These are phyloP conservation scores for Ophiodon elongatus DNA, from an alignment of 2,113 vertebrate genomes.

Conservation along the genomic window DNA sequence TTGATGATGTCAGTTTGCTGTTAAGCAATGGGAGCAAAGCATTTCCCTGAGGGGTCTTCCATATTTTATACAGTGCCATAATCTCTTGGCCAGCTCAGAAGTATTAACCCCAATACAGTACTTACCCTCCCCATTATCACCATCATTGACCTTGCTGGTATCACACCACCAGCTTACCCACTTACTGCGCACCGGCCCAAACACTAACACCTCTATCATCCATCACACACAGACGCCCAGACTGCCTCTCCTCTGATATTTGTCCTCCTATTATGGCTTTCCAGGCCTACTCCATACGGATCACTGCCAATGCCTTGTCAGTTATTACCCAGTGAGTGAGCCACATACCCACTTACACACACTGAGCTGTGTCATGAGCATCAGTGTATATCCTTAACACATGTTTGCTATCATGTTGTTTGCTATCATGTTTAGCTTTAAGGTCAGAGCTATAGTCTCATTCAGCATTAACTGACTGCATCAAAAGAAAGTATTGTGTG, in stretches of 20 bases:
- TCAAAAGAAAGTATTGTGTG: not conserved
- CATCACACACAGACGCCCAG: constrained; percentile 56
- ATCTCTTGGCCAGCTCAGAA: constrained; percentile 67
- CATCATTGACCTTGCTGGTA: constrained; percentile 68
- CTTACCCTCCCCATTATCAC: constrained; percentile 67
- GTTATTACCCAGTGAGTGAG: constrained; percentile 51
- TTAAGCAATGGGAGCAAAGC: not conserved
- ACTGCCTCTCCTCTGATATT: constrained; percentile 65
- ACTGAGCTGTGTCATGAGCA: constrained; percentile 1
- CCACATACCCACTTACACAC: constrained; percentile 1
- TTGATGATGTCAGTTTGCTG: not conserved
- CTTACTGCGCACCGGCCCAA: constrained; percentile 46
- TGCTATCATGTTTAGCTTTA: not conserved
- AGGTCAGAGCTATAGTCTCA: not conserved
- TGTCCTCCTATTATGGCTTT: constrained; percentile 67
- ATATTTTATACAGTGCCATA: constrained; percentile 61
- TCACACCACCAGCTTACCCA: constrained; percentile 57
- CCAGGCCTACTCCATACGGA: constrained; percentile 53
- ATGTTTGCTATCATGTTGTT: too few species aligned
- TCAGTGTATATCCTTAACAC: not conserved
- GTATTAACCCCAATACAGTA: constrained; percentile 77
- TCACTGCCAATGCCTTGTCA: constrained; percentile 58
- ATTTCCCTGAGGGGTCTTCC: constrained; percentile 43
- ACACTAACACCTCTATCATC: constrained; percentile 67
- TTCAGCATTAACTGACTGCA: not conserved